phyloP scores from a whole-genome alignment of 2,113 vertebrate genomes.

The Bos javanicus region DNA sequence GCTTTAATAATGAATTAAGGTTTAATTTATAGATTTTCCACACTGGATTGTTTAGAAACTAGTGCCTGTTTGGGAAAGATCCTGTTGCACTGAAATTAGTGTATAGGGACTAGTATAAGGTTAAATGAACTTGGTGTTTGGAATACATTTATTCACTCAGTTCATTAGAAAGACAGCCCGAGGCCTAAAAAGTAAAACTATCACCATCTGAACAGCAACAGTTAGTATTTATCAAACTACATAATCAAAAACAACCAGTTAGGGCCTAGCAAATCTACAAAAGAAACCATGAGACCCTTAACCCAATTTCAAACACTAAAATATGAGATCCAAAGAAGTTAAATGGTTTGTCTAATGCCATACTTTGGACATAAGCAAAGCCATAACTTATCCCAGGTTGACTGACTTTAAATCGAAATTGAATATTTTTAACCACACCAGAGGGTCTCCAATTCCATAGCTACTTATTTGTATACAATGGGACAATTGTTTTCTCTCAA shows the following conservation, averaged over 20 bases:
- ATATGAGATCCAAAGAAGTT: not conserved
- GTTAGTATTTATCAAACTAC: conserved; percentile 44
- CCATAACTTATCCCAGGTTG: not conserved
- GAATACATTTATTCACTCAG: conserved; percentile 37
- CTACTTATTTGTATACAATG: not conserved
- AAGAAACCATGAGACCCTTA: not conserved
- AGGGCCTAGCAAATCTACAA: not conserved
- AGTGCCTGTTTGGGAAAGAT: conserved; percentile 43
- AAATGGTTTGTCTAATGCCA: not conserved
- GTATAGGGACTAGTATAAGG: not conserved
- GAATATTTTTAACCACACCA: not conserved
- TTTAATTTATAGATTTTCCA: conserved; percentile 66
- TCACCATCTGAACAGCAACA: conserved; percentile 24
- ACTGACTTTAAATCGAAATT: not conserved
- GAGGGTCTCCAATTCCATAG: not conserved
- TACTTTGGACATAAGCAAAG: not conserved
- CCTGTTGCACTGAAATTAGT: conserved; percentile 32
- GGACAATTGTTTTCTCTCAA: not conserved
- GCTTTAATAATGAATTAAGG: conserved; percentile 69
- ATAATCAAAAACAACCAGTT: conserved; percentile 32
- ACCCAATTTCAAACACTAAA: not conserved
- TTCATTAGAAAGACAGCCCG: conserved; percentile 46
- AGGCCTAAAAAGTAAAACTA: conserved; percentile 31
- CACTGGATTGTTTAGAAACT: conserved; percentile 58
- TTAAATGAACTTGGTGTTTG: conserved; percentile 62